Base-by-base conservation (phyloP, 2,888 invertebrate genomes). In the Xylota segnis region DNA sequence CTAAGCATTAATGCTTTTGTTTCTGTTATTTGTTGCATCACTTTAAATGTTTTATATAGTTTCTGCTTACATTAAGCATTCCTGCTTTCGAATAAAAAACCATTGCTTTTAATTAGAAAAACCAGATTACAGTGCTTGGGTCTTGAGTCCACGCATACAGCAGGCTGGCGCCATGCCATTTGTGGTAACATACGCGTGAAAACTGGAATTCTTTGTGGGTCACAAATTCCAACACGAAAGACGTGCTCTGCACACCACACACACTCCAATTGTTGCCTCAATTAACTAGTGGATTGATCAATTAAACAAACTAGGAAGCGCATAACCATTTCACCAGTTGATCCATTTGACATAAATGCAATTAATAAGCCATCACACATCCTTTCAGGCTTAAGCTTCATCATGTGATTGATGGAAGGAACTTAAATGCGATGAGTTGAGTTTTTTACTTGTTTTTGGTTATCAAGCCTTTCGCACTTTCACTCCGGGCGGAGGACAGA, bases 161-260 rank as follows among this genome's bases (percentile, higher is more conserved):
- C 16, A 32, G 68, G 47, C 68, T 82, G 82, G 82, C 82, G 82
- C 82, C 82, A 76, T 47, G 61, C 50, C 66, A 63, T 63, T 82
- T 76, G 70, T 40, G 12, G 27, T 7, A 75, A 50, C 4, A 27
- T 47, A 59, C 59, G 59, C 59, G 40, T 77, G 27, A 66, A 58
- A 82, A 82, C 82, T 50, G 76, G 70, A 70, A 76, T 76, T 70
- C 12, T 70, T 76, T 82, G 56, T 82, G 70, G 82, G 82, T 82
- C 82, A 76, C 10, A 71, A 63, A 76, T 82, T 82, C 68, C 56
- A 76, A 63, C 70, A 68, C 76, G 82, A 66, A 75, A 74, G 65
- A 79, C 79, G 12, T 23, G 23, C 23, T n/a, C n/a, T 23, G 23
- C 23, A 23, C 59, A 58, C 16, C 58, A 56, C 37, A 40, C 59